Conservation (phyloP, 2,113 vertebrate species). For the Octodon degus region DNA sequence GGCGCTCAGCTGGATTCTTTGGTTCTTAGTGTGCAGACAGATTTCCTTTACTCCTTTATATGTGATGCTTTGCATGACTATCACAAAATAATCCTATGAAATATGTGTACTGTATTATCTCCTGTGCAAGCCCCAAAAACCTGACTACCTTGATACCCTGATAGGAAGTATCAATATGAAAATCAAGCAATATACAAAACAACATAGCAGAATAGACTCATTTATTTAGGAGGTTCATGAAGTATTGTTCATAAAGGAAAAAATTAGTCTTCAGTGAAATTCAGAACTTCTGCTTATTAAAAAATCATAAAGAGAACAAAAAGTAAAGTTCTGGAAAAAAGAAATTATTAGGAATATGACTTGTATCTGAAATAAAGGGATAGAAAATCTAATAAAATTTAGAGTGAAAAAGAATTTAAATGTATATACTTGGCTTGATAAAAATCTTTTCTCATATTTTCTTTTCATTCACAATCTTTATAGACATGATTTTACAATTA, state of each 20-base stretch:
- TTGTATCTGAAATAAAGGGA: background rate
- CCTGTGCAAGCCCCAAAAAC: too few species aligned
- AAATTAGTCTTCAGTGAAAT: background rate
- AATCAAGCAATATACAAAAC: background rate
- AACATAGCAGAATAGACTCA: background rate
- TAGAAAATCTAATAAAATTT: background rate
- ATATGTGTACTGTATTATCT: too few species aligned
- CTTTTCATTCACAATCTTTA: background rate
- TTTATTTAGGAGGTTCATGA: background rate
- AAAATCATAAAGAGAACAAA: background rate
- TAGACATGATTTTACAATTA: background rate
- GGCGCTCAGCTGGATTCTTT: too few species aligned
- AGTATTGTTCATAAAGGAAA: background rate
- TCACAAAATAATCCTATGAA: too few species aligned
- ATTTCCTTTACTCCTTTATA: too few species aligned
- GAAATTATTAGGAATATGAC: background rate
- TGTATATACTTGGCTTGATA: background rate
- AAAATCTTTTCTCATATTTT: background rate
- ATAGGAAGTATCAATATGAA: background rate
- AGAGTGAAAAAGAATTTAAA: slow-evolving; percentile 19
- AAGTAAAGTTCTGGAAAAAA: background rate
- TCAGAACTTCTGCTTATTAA: background rate
- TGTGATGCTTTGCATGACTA: too few species aligned
- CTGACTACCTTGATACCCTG: too few species aligned
- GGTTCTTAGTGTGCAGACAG: too few species aligned